Percentiles rank a stretch among this genome's conserved stretches.
Conservation (phyloP, 2,888 invertebrate species). For the Chaitophorus viminalis region DNA sequence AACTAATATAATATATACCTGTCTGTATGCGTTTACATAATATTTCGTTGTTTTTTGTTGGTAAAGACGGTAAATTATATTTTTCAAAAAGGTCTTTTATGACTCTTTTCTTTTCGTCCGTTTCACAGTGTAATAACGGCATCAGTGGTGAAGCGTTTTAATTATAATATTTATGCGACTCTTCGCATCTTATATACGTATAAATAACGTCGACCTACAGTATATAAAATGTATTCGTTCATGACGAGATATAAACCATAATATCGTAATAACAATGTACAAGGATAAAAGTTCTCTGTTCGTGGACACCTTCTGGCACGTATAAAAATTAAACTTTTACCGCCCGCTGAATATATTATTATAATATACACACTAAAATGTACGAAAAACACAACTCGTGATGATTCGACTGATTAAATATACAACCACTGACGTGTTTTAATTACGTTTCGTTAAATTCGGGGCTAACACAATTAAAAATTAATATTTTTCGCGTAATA, state of each 20-base stretch:
- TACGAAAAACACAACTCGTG: neutral
- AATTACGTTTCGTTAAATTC: neutral
- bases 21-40: too few species aligned
- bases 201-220: neutral
- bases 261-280: neutral
- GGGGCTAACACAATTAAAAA: too few species aligned
- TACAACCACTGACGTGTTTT: neutral
- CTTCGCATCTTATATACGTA: neutral
- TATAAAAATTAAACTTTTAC: neutral
- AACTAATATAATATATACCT: too few species aligned
- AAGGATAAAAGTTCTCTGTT: neutral
- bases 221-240: neutral
- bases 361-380: neutral
- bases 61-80: constrained; percentile 10
- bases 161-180: constrained; percentile 16
- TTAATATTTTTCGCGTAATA: too few species aligned
- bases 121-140: neutral
- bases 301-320: neutral
- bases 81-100: constrained; percentile 29
- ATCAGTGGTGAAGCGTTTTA: constrained; percentile 3
- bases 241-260: neutral
- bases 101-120: constrained; percentile 23
- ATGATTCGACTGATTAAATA: neutral
- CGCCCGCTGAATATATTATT: neutral
- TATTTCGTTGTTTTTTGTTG: neutral